A percentile compares a stretch with the other conserved stretches of the same genome.
phyloP scores from a whole-genome alignment of 2,113 vertebrate species.

The Willisornis vidua region DNA sequence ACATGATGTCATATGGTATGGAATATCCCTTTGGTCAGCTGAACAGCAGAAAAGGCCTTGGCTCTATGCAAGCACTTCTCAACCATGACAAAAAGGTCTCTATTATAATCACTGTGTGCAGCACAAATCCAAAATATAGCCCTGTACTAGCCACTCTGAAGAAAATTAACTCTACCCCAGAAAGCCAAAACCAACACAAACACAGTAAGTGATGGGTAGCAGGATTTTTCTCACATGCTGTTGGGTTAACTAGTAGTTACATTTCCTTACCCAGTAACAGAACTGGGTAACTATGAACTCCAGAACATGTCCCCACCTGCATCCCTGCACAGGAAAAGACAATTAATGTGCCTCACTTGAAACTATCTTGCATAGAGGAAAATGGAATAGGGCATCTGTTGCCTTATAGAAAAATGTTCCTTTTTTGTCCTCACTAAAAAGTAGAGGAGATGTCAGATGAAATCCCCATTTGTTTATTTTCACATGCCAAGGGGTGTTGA shows the following conservation, averaged over 20 bases:
- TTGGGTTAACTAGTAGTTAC: background rate
- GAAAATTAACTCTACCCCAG: background rate
- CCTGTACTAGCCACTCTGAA: background rate
- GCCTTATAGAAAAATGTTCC: background rate
- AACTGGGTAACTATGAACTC: background rate
- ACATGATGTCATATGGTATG: background rate
- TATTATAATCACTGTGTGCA: too few relatives aligned
- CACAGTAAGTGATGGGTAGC: background rate
- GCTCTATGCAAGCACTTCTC: background rate
- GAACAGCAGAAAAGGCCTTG: background rate
- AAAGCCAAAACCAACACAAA: background rate
- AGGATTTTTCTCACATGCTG: background rate
- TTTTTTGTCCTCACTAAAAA: background rate
- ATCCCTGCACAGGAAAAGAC: background rate
- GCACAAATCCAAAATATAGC: too few relatives aligned
- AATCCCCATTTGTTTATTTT: background rate
- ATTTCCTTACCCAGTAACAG: background rate
- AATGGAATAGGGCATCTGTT: background rate
- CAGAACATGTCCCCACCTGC: background rate
- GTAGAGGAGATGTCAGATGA: background rate
- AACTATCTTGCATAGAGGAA: background rate
- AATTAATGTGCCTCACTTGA: background rate
- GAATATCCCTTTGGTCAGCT: background rate
- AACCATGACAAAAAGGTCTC: too few relatives aligned
- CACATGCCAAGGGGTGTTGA: background rate